Conservation (phyloP, 2,113 vertebrate species). For the Alligator sinensis region DNA sequence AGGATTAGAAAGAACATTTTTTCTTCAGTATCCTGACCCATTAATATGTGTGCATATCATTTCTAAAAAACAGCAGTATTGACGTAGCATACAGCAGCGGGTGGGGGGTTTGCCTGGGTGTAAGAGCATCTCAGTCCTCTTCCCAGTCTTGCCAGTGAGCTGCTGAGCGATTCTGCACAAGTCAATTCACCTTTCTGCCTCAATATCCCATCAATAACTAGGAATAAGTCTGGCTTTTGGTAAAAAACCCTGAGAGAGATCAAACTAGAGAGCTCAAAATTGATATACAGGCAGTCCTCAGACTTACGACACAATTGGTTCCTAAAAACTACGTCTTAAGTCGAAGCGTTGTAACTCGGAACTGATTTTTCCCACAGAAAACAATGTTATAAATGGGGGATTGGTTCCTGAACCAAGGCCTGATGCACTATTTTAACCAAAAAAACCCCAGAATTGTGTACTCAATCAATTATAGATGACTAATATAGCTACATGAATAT, state of each 20-base stretch:
- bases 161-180: background rate
- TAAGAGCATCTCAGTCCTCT: background rate
- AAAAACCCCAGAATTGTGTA: too few relatives aligned
- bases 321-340: too few relatives aligned
- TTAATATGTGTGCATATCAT: background rate
- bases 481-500: too few relatives aligned
- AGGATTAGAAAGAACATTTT: background rate
- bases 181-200: background rate
- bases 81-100: accelerated
- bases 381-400: too few relatives aligned
- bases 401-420: too few relatives aligned
- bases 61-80: background rate
- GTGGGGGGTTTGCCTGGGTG: background rate
- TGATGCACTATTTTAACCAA: too few relatives aligned
- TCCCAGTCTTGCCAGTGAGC: background rate
- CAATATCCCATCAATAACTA: background rate
- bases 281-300: accelerated
- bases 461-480: too few relatives aligned
- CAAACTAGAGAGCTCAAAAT: background rate
- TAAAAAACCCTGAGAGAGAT: background rate
- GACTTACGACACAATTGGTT: too few relatives aligned
- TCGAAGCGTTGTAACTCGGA: too few relatives aligned
- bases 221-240: background rate
- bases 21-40: background rate
- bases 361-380: too few relatives aligned